Conservation (phyloP, 2,888 invertebrate species). For the Troides oblongomaculatus region DNA sequence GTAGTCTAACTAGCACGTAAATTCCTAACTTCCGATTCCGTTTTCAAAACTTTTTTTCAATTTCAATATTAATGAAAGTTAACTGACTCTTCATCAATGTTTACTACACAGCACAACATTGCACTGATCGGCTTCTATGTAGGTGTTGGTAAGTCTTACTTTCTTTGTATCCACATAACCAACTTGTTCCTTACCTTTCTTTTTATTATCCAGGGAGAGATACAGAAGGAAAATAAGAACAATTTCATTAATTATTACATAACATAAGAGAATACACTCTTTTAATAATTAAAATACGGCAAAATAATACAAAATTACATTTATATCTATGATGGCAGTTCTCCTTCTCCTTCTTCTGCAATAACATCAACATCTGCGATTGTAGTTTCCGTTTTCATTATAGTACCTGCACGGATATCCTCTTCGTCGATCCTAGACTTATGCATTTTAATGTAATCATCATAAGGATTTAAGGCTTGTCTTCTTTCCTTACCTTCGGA, state of each 20-base stretch:
- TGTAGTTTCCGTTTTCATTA: not conserved
- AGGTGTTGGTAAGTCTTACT: too few relatives aligned
- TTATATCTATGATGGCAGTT: not conserved
- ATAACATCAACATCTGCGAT: not conserved
- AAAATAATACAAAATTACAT: not conserved
- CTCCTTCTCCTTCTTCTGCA: not conserved
- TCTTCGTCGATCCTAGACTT: conserved; percentile 54
- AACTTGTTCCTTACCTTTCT: too few relatives aligned
- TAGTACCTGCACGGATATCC: conserved; percentile 7
- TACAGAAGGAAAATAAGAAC: not conserved
- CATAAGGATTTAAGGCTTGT: conserved; percentile 64
- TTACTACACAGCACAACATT: too few relatives aligned
- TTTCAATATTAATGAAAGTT: too few relatives aligned
- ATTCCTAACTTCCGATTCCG: too few relatives aligned
- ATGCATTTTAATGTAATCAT: conserved; percentile 58
- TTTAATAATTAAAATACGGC: not conserved
- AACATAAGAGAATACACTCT: not conserved
- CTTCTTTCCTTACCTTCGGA: conserved; percentile 74
- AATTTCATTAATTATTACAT: not conserved
- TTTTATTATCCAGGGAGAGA: not conserved
- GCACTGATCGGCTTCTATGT: too few relatives aligned
- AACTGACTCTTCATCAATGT: too few relatives aligned
- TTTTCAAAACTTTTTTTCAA: too few relatives aligned
- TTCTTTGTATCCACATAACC: too few relatives aligned
- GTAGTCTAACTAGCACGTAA: too few relatives aligned